phyloP scores from a whole-genome alignment of 2,888 invertebrate genomes.

The Shargacucullia verbasci region DNA sequence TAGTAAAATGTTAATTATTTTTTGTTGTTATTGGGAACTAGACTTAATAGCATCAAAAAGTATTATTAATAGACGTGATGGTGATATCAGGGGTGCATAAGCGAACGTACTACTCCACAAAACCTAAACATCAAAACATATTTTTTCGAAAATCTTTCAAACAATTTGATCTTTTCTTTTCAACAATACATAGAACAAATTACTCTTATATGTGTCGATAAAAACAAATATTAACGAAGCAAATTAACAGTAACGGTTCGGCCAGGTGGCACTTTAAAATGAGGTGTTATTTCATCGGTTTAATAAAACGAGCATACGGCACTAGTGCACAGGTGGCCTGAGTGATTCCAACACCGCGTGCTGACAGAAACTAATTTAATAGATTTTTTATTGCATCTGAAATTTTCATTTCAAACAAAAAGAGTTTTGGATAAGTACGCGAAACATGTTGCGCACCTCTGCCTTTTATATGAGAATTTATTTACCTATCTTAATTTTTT shows the following conservation, averaged over 20 bases:
- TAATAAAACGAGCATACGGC: constrained; percentile 41
- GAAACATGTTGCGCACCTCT: too few species aligned
- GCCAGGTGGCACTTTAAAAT: constrained; percentile 27
- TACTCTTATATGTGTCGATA: too few species aligned
- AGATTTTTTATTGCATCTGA: constrained; percentile 27
- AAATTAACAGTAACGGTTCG: constrained; percentile 36
- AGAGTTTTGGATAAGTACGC: background rate
- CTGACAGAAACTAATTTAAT: constrained; percentile 32
- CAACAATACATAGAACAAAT: background rate
- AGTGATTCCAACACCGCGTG: constrained; percentile 12
- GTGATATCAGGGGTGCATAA: too few species aligned
- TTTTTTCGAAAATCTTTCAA: too few species aligned
- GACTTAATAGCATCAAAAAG: too few species aligned
- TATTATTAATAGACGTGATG: too few species aligned
- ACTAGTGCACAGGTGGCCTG: constrained; percentile 30
- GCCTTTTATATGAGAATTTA: too few species aligned
- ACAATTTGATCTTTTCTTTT: background rate
- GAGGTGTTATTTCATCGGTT: constrained; percentile 41
- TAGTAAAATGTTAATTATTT: too few species aligned
- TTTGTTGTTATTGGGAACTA: too few species aligned
- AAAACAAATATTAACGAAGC: constrained; percentile 8
- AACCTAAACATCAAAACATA: too few species aligned
- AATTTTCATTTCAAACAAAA: background rate
- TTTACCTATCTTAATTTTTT: too few species aligned
- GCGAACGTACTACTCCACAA: too few species aligned